A percentile compares a stretch with the other conserved stretches of the same genome.
Conservation (phyloP, 2,888 invertebrate genomes). For the Scaptomyza caliginosa region DNA sequence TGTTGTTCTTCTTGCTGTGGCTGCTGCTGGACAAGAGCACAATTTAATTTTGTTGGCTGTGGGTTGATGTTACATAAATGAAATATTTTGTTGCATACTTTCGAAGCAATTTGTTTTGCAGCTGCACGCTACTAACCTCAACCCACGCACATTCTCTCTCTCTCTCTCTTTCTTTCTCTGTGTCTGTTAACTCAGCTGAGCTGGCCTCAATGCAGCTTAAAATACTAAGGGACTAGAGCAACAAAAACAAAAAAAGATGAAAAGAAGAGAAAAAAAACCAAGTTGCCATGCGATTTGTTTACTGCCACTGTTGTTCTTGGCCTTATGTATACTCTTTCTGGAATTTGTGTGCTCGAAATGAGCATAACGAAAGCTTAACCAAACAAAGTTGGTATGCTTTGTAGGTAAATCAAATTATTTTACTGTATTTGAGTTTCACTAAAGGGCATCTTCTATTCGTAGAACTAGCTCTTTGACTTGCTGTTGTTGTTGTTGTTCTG, state of each 20-base stretch:
- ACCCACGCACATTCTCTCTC: constrained; percentile 8
- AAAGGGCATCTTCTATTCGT: neutral
- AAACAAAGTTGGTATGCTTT: too few relatives aligned
- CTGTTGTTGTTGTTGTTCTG: constrained; percentile 5
- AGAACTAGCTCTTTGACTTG: too few relatives aligned
- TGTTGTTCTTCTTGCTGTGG: neutral
- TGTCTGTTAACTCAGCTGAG: neutral
- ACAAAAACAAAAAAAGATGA: too few relatives aligned
- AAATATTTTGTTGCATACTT: constrained; percentile 65
- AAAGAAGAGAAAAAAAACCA: constrained; percentile 3
- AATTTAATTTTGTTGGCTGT: constrained; percentile 61
- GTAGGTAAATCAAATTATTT: too few relatives aligned
- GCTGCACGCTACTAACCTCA: constrained; percentile 25
- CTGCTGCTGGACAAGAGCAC: constrained; percentile 14
- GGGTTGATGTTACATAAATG: constrained; percentile 61
- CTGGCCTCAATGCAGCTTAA: neutral
- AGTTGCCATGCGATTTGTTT: constrained; percentile 9
- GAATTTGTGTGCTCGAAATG: neutral
- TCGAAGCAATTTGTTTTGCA: constrained; percentile 60
- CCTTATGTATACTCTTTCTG: neutral
- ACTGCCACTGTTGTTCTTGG: neutral
- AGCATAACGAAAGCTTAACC: too few relatives aligned
- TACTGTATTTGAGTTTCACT: too few relatives aligned
- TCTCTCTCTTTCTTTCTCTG: neutral
- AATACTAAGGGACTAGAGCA: constrained; percentile 2